phyloP scores from a whole-genome alignment of 2,797 vertebrate genomes.

The Acrossocheilus wenchowensis region DNA sequence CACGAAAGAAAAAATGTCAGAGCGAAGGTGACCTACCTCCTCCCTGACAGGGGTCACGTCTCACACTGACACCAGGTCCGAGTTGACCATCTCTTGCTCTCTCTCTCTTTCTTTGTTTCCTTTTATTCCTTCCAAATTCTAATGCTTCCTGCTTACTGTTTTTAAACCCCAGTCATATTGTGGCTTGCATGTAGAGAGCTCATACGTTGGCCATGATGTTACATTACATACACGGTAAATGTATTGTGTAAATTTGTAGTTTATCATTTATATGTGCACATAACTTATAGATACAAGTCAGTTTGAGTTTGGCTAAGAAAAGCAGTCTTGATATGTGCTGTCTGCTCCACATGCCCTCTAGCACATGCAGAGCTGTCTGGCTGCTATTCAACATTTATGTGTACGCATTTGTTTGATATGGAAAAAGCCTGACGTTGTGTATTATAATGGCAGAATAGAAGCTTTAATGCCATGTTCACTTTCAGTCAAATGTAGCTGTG shows the following conservation, averaged over 20 bases:
- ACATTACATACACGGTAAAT: not conserved
- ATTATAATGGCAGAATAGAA: not conserved
- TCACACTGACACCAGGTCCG: not conserved
- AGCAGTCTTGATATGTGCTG: not conserved
- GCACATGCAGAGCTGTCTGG: conserved; percentile 2
- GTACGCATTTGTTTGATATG: conserved; percentile 27
- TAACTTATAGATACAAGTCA: conserved; percentile 1
- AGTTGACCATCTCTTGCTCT: not conserved
- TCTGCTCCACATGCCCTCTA: conserved; percentile 14
- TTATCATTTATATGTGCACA: not conserved
- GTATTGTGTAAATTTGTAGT: not conserved
- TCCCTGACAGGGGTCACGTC: conserved; percentile 4
- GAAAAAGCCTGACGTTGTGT: not conserved
- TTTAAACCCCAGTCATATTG: not conserved
- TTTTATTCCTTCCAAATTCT: not conserved
- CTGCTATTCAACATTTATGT: conserved; percentile 15
- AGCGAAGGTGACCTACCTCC: conserved; percentile 1
- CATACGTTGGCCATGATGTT: not conserved
- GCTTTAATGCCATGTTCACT: not conserved
- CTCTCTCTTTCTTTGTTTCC: not conserved
- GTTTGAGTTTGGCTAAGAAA: not conserved
- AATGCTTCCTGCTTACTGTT: not conserved
- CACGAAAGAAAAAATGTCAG: not conserved
- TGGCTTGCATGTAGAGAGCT: not conserved
- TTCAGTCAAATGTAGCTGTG: not conserved